Base-by-base conservation (phyloP, 2,888 invertebrate genomes). In the Caenorhabditis sp. region DNA sequence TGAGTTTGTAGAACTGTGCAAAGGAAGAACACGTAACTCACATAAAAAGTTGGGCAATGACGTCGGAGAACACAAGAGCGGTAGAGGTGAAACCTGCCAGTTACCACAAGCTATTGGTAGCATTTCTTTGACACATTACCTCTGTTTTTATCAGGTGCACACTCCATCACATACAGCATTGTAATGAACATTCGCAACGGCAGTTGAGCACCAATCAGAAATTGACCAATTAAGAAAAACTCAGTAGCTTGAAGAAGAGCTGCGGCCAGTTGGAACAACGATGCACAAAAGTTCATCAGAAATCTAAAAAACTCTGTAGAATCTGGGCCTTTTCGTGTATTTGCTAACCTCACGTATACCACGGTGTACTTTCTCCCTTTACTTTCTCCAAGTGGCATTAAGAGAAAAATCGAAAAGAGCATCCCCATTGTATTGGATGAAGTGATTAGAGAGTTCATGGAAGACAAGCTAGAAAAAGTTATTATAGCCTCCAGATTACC, bases 91-190 rank as follows among this genome's bases (percentile, higher is more conserved):
- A 76, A 60, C 80, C 80, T 81, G 35, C 9, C 22, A 69, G 20
- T 47, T 47, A n/a, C n/a, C n/a, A n/a, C n/a, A n/a, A 24, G 13
- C 22, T 15, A 22, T 58, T 58, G 28, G 60, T 51, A 24, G 9
- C 13, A 37, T 6, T 50, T 15, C 32, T 50, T 50, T 11, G 15
- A 37, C 13, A 20, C 9, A 15, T 15, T 56, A 78, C 82, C 82
- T 82, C 82, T 28, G 26, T 56, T 62, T 20, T 69, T 61, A 40
- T 85, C 85, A 28, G 85, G 78, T 20, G 82, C 69, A 61, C 83
- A 82, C 55, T 85, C 85, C 0, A 76, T 77, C 22, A 85, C 62
- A 50, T 65, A 85, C 1, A 85, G 22, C 6, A 67, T 18, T 1
- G 78, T 78, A 2, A 80, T 80, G 35, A 82, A 81, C 37, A 70